Conservation (phyloP, 2,888 invertebrate genomes). For the Oscheius myriophilus region DNA sequence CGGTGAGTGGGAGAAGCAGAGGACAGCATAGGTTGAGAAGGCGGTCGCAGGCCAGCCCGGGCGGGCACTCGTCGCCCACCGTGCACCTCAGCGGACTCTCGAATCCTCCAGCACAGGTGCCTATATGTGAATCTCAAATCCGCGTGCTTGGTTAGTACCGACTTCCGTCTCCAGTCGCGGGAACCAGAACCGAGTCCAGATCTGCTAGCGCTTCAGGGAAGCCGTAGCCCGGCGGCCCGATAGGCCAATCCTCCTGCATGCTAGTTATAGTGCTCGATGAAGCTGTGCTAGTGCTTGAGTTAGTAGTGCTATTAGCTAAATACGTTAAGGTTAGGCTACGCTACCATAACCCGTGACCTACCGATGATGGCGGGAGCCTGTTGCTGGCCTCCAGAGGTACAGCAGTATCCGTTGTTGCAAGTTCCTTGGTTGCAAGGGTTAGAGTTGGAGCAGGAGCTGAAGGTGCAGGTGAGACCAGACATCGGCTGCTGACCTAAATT, state of each 20-base stretch:
- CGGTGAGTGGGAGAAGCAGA: constrained; percentile 61
- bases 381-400: constrained; percentile 51
- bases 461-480: constrained; percentile 67
- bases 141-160: constrained; percentile 30
- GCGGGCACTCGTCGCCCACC: constrained; percentile 56
- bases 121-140: constrained; percentile 34
- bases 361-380: constrained; percentile 42
- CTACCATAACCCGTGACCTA: constrained; percentile 29
- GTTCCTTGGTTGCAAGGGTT: constrained; percentile 67
- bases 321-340: constrained; percentile 1
- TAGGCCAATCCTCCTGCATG: constrained; percentile 58
- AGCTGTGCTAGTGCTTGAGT: constrained; percentile 21
- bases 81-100: constrained; percentile 53
- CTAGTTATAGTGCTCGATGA: constrained; percentile 30
- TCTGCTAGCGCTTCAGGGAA: constrained; percentile 58
- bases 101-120: constrained; percentile 61
- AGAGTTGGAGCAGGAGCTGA: constrained; percentile 63
- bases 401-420: constrained; percentile 70
- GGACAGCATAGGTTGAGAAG: constrained; percentile 64
- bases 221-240: constrained; percentile 61
- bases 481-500: constrained; percentile 34
- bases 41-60: constrained; percentile 64
- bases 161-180: constrained; percentile 65
- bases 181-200: constrained; percentile 61
- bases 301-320: constrained; percentile 19